Base-by-base conservation (phyloP, 2,888 invertebrate genomes). In the Morpho helenor region DNA sequence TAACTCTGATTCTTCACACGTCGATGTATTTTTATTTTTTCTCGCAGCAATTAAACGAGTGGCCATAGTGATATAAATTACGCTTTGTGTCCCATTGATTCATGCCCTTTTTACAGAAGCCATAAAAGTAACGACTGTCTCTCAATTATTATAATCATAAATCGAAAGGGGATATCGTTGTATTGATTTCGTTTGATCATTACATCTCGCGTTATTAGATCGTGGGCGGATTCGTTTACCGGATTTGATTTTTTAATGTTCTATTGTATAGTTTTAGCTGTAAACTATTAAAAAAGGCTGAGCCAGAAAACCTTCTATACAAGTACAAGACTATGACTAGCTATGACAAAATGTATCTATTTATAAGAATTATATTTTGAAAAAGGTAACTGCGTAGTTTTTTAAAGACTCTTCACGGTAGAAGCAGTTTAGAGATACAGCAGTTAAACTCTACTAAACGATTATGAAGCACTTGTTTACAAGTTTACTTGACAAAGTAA, bases 41-140 rank as follows among this genome's bases (percentile, higher is more conserved):
- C 66, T 64, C 65, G 62, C 68, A 72, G 76, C 84, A 86, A 84
- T 84, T 82, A 84, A 84, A 75, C 72, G 70, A 68, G 65, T 70
- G 72, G 68, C 73, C 72, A 70, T 75, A 71, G 72, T 75, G 75
- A 79, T 80, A 84, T 86, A 87, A 81, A 83, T 82, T 79, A 78
- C 77, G 70, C 75, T 80, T 81, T 85, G 78, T 77, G 75, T 80
- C 77, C 78, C 76, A 72, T 83, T 80, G 85, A 82, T 82, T 79
- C 76, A 75, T 79, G 73, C 75, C 76, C 76, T 74, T 73, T 80
- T 84, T 86, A 85, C 82, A 74, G 79, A 81, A 80, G 80, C 83
- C 79, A 87, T 88, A 87, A 86, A 87, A 86, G 79, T 86, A 87
- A 88, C 82, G 81, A 80, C 81, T 79, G 75, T 80, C 80, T 76